Conservation (phyloP, 2,113 vertebrate genomes). For the Phycodurus eques region DNA sequence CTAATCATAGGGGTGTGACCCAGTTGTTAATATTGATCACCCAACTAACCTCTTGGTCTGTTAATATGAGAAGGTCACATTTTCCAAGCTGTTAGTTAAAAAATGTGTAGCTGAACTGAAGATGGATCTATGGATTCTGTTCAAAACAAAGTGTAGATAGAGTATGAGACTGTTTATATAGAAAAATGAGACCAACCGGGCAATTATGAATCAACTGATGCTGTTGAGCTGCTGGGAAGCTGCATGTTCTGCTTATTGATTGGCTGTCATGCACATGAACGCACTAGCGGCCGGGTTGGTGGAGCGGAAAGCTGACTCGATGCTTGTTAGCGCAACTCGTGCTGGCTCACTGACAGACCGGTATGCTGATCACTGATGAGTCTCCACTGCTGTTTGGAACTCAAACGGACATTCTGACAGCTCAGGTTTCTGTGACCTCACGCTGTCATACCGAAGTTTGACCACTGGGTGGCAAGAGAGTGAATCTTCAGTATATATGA, state of each 20-base stretch:
- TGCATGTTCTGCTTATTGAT: slow-evolving; percentile 29
- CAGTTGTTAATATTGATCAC: not conserved
- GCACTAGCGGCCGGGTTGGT: not conserved
- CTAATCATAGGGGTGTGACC: slow-evolving; percentile 3
- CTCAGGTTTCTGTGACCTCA: not conserved
- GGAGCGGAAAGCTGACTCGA: slow-evolving; percentile 1
- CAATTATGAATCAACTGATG: not conserved
- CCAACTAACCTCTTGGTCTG: not conserved
- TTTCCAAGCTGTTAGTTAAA: not conserved
- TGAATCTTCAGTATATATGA: not conserved
- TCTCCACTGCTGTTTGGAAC: slow-evolving; percentile 10
- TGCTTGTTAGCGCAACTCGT: slow-evolving; percentile 1
- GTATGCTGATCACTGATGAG: slow-evolving; percentile 12
- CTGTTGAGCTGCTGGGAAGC: not conserved
- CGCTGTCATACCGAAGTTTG: not conserved
- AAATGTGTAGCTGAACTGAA: not conserved
- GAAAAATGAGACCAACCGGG: not conserved
- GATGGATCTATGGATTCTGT: not conserved
- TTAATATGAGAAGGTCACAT: not conserved
- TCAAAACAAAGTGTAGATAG: not conserved
- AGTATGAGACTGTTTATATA: not conserved
- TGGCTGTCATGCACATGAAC: slow-evolving; percentile 5
- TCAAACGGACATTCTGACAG: not conserved
- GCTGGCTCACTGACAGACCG: slow-evolving; percentile 11
- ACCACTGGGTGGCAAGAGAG: slow-evolving; percentile 38